These are phyloP conservation scores for Notothenia rossii DNA, from an alignment of 2,113 vertebrate genomes.

Conservation along the genomic window DNA sequence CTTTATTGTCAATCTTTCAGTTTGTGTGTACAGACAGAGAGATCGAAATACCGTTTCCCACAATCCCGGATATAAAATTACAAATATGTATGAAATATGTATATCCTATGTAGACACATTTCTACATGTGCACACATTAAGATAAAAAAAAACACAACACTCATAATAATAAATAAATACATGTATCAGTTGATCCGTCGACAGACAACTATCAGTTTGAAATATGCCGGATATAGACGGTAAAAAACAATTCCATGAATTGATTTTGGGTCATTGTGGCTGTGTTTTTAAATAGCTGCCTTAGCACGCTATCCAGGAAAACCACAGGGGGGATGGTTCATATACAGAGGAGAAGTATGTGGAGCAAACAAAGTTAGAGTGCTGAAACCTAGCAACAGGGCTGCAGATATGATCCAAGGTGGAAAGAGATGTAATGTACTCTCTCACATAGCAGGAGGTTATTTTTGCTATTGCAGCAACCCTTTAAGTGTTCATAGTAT, in stretches of 20 bases:
- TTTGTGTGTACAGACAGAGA: too few relatives aligned
- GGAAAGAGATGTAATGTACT: conserved; percentile 10
- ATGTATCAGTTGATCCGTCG: background rate
- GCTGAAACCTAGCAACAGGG: conserved; percentile 37
- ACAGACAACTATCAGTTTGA: background rate
- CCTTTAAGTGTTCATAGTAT: conserved; percentile 8
- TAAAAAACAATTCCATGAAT: conserved; percentile 9
- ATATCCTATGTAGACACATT: too few relatives aligned
- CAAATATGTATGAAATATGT: too few relatives aligned
- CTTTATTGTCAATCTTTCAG: too few relatives aligned
- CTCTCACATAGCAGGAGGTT: conserved; percentile 18
- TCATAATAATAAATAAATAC: too few relatives aligned
- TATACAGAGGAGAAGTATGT: too few relatives aligned
- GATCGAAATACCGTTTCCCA: too few relatives aligned
- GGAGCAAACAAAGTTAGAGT: conserved; percentile 31
- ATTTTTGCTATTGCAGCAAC: conserved; percentile 12
- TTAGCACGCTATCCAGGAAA: background rate
- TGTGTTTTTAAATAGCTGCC: conserved; percentile 23
- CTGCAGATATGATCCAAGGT: conserved; percentile 16
- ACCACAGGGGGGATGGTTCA: background rate
- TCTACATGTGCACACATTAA: too few relatives aligned
- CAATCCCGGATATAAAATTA: too few relatives aligned
- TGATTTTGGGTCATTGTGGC: conserved; percentile 14
- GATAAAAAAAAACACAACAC: too few relatives aligned
- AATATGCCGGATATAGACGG: too few relatives aligned